These are phyloP conservation scores for Plebejus melissa DNA, from an alignment of 2,888 invertebrate species.

Conservation along the genomic window DNA sequence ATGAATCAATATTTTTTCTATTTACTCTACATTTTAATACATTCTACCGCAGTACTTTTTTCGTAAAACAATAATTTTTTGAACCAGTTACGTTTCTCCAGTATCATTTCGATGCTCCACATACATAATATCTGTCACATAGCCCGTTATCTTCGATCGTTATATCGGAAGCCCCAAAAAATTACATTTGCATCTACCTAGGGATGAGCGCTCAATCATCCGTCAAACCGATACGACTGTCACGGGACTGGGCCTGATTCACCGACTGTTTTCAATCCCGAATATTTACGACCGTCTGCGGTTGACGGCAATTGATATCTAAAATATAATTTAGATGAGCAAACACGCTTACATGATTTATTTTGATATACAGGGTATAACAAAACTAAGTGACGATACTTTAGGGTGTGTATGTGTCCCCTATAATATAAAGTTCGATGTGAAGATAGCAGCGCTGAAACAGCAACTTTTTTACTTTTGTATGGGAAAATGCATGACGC, in stretches of 20 bases:
- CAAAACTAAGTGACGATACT: too few relatives aligned
- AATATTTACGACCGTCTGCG: conserved; percentile 9
- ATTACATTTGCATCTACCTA: conserved; percentile 1
- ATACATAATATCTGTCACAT: too few relatives aligned
- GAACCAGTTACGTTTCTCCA: too few relatives aligned
- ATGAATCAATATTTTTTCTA: too few relatives aligned
- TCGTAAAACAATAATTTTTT: too few relatives aligned
- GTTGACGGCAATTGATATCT: conserved; percentile 2
- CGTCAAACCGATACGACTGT: conserved; percentile 5
- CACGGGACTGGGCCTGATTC: neutral
- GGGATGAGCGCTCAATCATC: neutral
- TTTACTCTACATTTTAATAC: too few relatives aligned
- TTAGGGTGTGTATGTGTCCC: neutral
- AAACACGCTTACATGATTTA: neutral
- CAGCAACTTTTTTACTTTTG: too few relatives aligned
- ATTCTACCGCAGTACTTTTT: too few relatives aligned
- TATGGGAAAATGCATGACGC: too few relatives aligned
- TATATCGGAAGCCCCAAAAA: neutral
- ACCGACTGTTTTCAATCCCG: conserved; percentile 20
- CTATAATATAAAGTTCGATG: too few relatives aligned
- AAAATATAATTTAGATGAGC: conserved; percentile 4
- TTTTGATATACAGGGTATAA: too few relatives aligned
- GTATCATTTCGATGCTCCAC: neutral
- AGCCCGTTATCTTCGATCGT: neutral
- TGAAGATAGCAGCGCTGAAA: too few relatives aligned